Evolutionary conservation across 2,113 vertebrate species (phyloP), one percentile per base, ranked within the genome.

Genomic region (Danionella cerebrum): DNA sequence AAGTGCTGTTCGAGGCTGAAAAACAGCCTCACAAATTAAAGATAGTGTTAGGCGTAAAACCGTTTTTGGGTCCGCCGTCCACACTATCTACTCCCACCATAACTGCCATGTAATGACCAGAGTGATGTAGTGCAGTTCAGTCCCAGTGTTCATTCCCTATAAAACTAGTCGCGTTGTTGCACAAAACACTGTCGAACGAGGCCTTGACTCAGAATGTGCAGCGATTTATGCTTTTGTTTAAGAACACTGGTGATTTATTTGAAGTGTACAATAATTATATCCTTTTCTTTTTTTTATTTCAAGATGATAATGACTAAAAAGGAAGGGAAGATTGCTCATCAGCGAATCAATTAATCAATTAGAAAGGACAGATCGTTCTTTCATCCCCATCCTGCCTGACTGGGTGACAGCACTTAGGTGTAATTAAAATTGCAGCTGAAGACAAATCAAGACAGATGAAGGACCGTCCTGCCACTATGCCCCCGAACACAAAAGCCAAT

Each of bases 401-500:
- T 69, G 81, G 69, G 72, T 81, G 85, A 87, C 83, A 85, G 85
- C 79, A 83, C 83, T 85, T 85, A 87, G 82, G 84, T 88, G 88
- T 87, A 88, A 88, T 89, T 89, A 87, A 86, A 89, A 86, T 80
- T 84, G 83, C 81, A 85, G 81, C 80, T 88, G 86, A 83, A 85
- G 85, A 85, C 83, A 85, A 84, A 85, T 82, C 75, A 82, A 82
- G 85, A 88, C 76, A 80, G 84, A 89, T 87, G 78, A 74, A 76
- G 79, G 70, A 67, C 71, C 77, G 73, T 65, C 13, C 69, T 64
- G 57, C 39, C 57, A 60, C 39, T 45, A 55, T 51, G 3, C 65
- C 69, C 62, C 50, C 11, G 69, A 72, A 39, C n/a, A 41, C 71
- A 79, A 72, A 22, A 76, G 73, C 75, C 76, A 76, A n/a, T 59